phyloP scores from a whole-genome alignment of 2,888 invertebrate genomes.

The Malthinus seriepunctatus region DNA sequence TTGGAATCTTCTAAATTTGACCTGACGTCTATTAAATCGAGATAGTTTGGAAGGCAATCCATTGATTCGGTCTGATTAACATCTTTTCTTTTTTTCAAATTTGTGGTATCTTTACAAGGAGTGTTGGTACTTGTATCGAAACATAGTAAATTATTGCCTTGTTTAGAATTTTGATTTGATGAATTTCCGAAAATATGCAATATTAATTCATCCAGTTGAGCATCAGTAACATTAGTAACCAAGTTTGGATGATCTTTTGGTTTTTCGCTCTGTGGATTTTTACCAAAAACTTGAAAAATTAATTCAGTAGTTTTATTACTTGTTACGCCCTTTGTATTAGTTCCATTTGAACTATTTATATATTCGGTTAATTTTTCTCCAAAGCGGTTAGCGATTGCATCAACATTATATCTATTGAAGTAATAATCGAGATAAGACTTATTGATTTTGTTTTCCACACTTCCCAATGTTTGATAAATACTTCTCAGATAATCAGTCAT shows the following conservation, averaged over 20 bases:
- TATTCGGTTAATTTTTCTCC: slow-evolving; percentile 15
- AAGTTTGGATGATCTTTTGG: no score
- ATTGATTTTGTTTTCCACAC: slow-evolving; percentile 31
- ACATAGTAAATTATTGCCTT: not conserved
- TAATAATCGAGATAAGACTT: slow-evolving; percentile 25
- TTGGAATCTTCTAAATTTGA: not conserved
- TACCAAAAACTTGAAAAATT: slow-evolving; percentile 4
- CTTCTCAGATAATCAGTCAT: slow-evolving; percentile 23
- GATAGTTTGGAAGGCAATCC: slow-evolving; percentile 3
- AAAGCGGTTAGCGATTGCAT: slow-evolving; percentile 14
- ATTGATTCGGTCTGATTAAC: not conserved
- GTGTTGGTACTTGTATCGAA: not conserved
- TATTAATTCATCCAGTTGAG: not conserved
- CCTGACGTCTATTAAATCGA: slow-evolving; percentile 8
- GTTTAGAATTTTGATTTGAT: not conserved
- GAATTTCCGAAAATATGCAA: not conserved
- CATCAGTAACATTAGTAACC: not conserved
- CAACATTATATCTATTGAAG: slow-evolving; percentile 22
- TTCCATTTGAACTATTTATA: not conserved
- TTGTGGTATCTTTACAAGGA: not conserved
- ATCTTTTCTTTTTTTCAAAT: not conserved
- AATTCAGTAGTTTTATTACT: not conserved
- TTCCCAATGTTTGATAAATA: slow-evolving; percentile 24
- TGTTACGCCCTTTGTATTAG: no score
- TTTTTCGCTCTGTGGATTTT: not conserved